A percentile compares a stretch with the other conserved stretches of the same genome.
Conservation (phyloP, 2,797 vertebrate species). For the Choloepus didactylus region DNA sequence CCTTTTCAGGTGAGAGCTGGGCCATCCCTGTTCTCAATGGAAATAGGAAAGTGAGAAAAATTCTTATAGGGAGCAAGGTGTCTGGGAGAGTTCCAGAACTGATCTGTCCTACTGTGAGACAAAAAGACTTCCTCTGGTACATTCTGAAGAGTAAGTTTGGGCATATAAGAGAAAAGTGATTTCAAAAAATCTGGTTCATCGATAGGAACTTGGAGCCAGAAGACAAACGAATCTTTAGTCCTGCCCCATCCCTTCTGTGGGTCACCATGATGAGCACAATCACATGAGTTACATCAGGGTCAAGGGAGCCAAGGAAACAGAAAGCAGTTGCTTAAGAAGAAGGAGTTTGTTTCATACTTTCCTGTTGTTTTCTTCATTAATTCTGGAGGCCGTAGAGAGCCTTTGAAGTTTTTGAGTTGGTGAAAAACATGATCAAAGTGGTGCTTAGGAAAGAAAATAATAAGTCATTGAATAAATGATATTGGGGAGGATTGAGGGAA, state of each 20-base stretch:
- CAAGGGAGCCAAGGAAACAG: neutral
- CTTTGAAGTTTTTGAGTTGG: neutral
- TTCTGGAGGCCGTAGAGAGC: neutral
- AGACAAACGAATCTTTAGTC: neutral
- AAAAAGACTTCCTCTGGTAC: neutral
- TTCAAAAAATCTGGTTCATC: neutral
- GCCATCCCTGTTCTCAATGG: neutral
- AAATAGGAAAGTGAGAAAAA: slow-evolving; percentile 8
- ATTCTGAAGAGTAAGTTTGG: neutral
- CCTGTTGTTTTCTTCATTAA: neutral
- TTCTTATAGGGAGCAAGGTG: neutral
- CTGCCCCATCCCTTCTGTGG: neutral
- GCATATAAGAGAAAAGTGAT: neutral
- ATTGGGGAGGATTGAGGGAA: too few species aligned
- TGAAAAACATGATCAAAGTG: neutral
- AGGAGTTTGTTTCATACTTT: neutral
- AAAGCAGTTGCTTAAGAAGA: neutral
- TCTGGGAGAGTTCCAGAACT: slow-evolving; percentile 1
- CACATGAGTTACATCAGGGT: accelerated
- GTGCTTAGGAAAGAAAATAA: neutral
- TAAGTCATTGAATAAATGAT: neutral
- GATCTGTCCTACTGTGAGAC: neutral
- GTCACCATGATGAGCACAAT: too few species aligned
- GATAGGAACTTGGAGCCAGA: neutral
- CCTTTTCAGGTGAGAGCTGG: neutral